phyloP scores from a whole-genome alignment of 1,140 invertebrate genomes.

The Brachystomella parvula region DNA sequence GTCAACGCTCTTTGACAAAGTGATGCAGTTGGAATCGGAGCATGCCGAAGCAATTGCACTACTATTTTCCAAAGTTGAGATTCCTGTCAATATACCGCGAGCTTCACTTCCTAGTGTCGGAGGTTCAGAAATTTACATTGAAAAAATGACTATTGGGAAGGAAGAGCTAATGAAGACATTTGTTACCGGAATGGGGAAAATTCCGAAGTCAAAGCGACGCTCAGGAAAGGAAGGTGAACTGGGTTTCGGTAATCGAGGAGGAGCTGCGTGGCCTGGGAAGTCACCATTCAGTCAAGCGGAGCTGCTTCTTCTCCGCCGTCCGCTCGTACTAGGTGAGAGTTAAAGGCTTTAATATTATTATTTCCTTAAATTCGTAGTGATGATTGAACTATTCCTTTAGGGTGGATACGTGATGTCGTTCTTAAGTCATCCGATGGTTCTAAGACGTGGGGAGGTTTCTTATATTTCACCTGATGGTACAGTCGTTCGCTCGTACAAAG shows the following conservation, averaged over 20 bases:
- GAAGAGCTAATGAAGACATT: background rate
- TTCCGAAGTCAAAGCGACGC: background rate
- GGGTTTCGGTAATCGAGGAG: background rate
- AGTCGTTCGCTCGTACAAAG: slow-evolving; percentile 2
- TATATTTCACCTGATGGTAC: background rate
- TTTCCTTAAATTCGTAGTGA: background rate
- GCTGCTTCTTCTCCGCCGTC: background rate
- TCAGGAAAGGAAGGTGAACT: background rate
- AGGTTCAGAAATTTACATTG: background rate
- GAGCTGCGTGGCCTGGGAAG: background rate
- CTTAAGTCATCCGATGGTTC: background rate
- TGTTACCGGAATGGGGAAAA: background rate
- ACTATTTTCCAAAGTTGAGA: background rate
- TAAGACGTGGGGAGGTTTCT: background rate
- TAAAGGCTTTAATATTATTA: background rate
- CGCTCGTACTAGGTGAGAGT: background rate
- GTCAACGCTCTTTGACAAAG: background rate
- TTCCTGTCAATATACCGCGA: background rate
- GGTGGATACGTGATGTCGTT: slow-evolving; percentile 2
- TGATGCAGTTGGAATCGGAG: background rate
- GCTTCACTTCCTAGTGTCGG: background rate
- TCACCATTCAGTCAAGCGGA: background rate
- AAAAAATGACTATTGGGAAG: background rate
- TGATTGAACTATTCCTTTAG: background rate
- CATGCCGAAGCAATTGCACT: background rate